These are phyloP conservation scores for Apodemia mormo DNA, from an alignment of 2,888 invertebrate genomes.

Conservation along the genomic window DNA sequence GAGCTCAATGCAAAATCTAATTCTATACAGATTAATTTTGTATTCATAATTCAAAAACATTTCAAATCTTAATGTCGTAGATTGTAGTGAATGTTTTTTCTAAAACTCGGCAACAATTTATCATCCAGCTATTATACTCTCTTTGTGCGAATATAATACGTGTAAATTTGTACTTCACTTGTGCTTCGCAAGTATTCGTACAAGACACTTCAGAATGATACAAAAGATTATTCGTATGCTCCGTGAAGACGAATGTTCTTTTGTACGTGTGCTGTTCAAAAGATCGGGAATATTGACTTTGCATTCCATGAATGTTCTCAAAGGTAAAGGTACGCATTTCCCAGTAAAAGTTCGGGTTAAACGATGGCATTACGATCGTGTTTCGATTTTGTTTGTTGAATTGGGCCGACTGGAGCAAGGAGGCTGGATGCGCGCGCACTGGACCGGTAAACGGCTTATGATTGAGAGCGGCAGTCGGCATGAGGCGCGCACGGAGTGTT, in stretches of 20 bases:
- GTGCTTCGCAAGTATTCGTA: background rate
- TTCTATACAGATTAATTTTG: no score
- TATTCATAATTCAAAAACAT: no score
- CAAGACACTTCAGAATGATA: background rate
- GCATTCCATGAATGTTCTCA: constrained; percentile 1
- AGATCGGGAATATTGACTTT: constrained; percentile 5
- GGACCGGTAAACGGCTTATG: constrained; percentile 40
- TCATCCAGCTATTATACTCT: background rate
- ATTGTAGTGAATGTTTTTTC: background rate
- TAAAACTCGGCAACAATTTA: background rate
- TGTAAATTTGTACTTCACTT: constrained; percentile 3
- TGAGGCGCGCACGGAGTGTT: constrained; percentile 77
- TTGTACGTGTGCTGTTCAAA: background rate
- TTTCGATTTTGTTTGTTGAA: constrained; percentile 44
- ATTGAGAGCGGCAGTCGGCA: constrained; percentile 64
- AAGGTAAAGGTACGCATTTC: constrained; percentile 15
- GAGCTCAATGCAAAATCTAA: no score
- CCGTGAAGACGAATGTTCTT: constrained; percentile 8
- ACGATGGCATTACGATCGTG: constrained; percentile 39
- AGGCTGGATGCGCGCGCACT: constrained; percentile 69
- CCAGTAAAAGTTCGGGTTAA: constrained; percentile 31
- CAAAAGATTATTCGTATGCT: constrained; percentile 14
- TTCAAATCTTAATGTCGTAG: no score
- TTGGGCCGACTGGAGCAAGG: constrained; percentile 57
- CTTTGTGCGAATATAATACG: background rate